Base-by-base conservation (phyloP, 92 coral and sea anemone species). In the Chrysogorgia sp. region DNA sequence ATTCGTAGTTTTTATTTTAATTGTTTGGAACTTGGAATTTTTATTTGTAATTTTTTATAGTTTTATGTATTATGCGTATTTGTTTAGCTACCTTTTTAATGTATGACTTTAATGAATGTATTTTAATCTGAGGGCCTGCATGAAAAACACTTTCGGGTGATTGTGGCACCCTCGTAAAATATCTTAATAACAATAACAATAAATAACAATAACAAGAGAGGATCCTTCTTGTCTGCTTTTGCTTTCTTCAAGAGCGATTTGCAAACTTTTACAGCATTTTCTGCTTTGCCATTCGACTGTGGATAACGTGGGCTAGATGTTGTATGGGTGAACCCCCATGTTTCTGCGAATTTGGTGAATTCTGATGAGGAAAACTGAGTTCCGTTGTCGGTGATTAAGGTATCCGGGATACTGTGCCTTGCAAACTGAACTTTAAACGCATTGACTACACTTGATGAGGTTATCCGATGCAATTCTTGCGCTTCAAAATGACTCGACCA, bases 271-370 rank as follows among this genome's bases (percentile, higher is more conserved):
- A 71, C 76, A 12, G 74, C 72, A 17, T 58, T 60, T 59, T 76
- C 81, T 0, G 69, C 81, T 0, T 58, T 57, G 15, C 81, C 81
- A 33, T 76, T 76, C 12, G 72, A 76, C 33, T 76, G 81, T 13
- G 81, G 82, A 74, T 85, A 80, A 30, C 79, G 58, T 41, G 85
- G 85, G 56, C 85, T 80, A 12, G 85, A 85, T 13, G 85, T 80
- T 58, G 68, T 76, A 49, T 82, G 86, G 32, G 59, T 67, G 37
- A 70, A 53, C 8, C 77, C 61, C 84, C 88, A 84, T 31, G 28
- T 75, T 76, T 40, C 62, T 23, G 84, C 79, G 48, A 84, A 84
- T 55, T 35, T 35, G 30, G 25, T 53, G 34, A 83, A 83, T 28
- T 83, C 77, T 50, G 57, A 34, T 14, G 77, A 83, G 7, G 79